A percentile compares a stretch with the other conserved stretches of the same genome.
phyloP scores from a whole-genome alignment of 2,113 vertebrate genomes.

The Sitta europaea region DNA sequence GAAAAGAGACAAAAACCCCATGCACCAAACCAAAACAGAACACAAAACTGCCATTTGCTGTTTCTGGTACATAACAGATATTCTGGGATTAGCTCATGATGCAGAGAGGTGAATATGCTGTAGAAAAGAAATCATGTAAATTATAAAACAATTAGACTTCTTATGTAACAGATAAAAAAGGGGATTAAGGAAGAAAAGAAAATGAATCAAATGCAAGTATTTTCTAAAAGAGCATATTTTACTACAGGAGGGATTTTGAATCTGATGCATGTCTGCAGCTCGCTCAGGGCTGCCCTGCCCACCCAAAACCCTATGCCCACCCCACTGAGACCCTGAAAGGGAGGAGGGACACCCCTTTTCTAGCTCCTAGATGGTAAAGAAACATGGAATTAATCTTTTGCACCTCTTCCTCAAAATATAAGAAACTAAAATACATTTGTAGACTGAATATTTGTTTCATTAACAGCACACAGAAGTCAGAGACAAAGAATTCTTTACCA shows the following conservation, averaged over 20 bases:
- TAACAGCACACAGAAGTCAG: neutral
- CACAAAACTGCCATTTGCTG: neutral
- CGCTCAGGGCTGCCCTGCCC: neutral
- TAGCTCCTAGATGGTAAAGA: neutral
- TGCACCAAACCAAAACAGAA: neutral
- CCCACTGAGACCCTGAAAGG: rapidly evolving
- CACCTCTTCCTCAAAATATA: neutral
- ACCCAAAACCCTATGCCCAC: neutral
- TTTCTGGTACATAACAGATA: neutral
- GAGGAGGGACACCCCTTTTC: neutral
- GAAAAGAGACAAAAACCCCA: neutral
- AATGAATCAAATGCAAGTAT: neutral
- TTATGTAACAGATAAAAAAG: neutral
- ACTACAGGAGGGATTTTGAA: neutral
- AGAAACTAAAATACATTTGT: neutral
- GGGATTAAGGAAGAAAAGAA: neutral
- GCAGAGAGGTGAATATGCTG: neutral
- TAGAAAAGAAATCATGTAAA: neutral
- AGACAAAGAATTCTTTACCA: neutral
- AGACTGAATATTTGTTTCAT: neutral
- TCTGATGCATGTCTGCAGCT: neutral
- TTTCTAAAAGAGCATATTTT: neutral
- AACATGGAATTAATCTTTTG: neutral
- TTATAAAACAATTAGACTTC: neutral
- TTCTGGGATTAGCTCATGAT: neutral